These are phyloP conservation scores for Meleagris gallopavo DNA, from an alignment of 2,113 vertebrate genomes.

Conservation along the genomic window DNA sequence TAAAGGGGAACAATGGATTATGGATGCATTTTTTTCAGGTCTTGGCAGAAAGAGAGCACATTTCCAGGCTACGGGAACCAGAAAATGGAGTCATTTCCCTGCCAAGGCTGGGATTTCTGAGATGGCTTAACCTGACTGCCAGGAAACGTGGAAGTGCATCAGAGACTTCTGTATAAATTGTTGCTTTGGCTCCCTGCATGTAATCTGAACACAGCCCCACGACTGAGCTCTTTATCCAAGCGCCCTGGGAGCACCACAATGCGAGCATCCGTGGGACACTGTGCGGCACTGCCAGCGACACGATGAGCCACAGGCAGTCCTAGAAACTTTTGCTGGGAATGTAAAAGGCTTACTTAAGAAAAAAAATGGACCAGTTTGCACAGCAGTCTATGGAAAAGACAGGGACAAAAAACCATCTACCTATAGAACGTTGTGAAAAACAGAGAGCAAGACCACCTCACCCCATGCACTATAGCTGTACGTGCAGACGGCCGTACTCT, in stretches of 20 bases:
- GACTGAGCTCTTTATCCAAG: background rate
- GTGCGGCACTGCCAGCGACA: background rate
- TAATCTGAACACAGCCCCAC: background rate
- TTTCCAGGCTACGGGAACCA: conserved; percentile 9
- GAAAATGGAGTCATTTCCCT: background rate
- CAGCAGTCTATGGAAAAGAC: background rate
- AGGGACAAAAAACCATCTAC: background rate
- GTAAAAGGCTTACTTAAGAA: background rate
- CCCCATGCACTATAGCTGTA: background rate
- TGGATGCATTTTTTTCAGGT: background rate
- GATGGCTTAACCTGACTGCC: background rate
- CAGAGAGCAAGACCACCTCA: background rate
- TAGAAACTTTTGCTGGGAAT: background rate
- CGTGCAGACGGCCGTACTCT: background rate
- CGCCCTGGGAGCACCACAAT: background rate
- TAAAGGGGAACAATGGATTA: conserved; percentile 40
- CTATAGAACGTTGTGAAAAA: background rate
- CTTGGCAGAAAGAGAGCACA: background rate
- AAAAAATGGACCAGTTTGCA: background rate
- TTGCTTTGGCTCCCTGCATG: background rate
- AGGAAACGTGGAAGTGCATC: background rate
- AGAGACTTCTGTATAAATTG: background rate
- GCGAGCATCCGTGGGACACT: rapidly evolving
- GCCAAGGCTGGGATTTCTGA: conserved; percentile 14
- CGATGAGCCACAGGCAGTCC: background rate